Percentiles rank a stretch among this genome's conserved stretches.
Evolutionary conservation across 1,140 invertebrate species (phyloP).

Genomic region (Macrosteles quadrilineatus): DNA sequence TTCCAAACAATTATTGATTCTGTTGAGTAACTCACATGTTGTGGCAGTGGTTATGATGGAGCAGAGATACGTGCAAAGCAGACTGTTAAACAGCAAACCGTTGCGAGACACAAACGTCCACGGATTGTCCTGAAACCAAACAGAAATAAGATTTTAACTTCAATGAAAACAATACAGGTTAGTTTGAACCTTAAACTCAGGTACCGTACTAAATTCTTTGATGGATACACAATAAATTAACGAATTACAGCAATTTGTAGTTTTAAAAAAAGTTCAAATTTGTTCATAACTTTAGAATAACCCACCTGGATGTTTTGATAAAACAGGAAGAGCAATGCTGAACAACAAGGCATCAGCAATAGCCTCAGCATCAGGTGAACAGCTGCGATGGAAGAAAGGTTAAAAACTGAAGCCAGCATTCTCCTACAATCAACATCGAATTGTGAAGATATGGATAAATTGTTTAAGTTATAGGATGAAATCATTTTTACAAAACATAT

Average conservation of each 20-base stretch:
- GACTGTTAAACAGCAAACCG: slow-evolving; percentile 79
- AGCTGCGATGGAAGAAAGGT: slow-evolving; percentile 69
- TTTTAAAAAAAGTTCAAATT: too few relatives aligned
- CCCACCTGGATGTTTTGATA: slow-evolving; percentile 73
- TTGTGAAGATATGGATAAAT: too few relatives aligned
- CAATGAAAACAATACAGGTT: too few relatives aligned
- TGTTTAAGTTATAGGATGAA: too few relatives aligned
- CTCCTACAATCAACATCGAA: slow-evolving; percentile 61
- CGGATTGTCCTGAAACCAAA: slow-evolving; percentile 48
- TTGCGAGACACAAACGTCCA: slow-evolving; percentile 73
- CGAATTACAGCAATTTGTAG: too few relatives aligned
- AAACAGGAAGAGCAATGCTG: slow-evolving; percentile 77
- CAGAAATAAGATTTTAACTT: too few relatives aligned
- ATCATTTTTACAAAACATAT: too few relatives aligned
- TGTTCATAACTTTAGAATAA: too few relatives aligned
- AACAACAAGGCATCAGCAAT: slow-evolving; percentile 73
- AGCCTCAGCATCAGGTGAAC: slow-evolving; percentile 72
- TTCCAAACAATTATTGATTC: too few relatives aligned
- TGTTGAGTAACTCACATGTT: slow-evolving; percentile 80
- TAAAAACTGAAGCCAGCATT: slow-evolving; percentile 73
- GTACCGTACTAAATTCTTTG: too few relatives aligned
- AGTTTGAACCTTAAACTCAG: too few relatives aligned
- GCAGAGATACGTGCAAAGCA: slow-evolving; percentile 75
- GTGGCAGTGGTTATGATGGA: slow-evolving; percentile 77
- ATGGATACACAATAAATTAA: too few relatives aligned